Evolutionary conservation across 2,113 vertebrate species (phyloP).

Genomic region (Eubucco bourcierii): DNA sequence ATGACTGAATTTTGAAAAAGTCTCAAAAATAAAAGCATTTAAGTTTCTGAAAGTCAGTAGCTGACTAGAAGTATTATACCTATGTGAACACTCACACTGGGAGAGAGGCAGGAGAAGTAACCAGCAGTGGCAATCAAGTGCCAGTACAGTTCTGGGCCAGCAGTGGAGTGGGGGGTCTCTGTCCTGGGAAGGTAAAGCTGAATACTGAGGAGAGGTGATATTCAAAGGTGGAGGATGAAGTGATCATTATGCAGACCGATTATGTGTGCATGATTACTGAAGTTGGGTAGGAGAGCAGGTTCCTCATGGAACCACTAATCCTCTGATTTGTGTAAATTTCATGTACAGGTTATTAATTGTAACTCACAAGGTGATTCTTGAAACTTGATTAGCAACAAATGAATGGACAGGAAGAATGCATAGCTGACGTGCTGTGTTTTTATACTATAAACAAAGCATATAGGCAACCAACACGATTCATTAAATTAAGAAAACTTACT

Average conservation of each 20-base stretch:
- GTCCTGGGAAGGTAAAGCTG: neutral
- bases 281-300: neutral
- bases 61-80: neutral
- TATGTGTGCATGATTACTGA: too few relatives aligned
- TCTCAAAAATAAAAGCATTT: neutral
- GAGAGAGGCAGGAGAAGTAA: neutral
- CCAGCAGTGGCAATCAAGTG: neutral
- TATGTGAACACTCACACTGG: neutral
- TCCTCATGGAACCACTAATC: neutral
- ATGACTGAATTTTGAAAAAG: neutral
- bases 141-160: neutral
- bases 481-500: neutral
- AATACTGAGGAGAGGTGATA: neutral
- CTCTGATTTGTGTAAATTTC: neutral
- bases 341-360: neutral
- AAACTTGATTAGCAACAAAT: neutral
- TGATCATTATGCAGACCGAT: neutral
- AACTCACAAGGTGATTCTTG: neutral
- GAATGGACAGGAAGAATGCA: neutral
- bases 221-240: neutral
- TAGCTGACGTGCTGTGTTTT: neutral
- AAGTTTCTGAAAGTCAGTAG: neutral
- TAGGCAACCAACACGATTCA: neutral
- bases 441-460: neutral
- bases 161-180: accelerated